These are phyloP conservation scores for Limonius californicus DNA, from an alignment of 1,140 invertebrate species.

Conservation along the genomic window DNA sequence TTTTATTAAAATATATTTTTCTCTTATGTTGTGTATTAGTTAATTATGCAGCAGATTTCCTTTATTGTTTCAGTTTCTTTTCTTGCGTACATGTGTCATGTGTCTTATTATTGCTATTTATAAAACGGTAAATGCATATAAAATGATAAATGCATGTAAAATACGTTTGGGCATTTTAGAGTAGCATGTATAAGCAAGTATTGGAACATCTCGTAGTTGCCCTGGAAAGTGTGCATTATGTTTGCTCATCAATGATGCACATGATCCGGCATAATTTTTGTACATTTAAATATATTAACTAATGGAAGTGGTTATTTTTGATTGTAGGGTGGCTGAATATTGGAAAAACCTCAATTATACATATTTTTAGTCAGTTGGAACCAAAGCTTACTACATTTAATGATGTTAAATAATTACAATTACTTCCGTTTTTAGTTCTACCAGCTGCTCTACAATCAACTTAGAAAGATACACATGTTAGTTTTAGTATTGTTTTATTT, in stretches of 20 bases:
- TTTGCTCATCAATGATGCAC: neutral
- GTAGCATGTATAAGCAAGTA: slow-evolving; percentile 23
- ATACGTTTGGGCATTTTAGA: slow-evolving; percentile 27
- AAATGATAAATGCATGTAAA: slow-evolving; percentile 23
- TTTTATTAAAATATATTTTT: neutral
- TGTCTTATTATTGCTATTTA: slow-evolving; percentile 19
- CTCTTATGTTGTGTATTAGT: neutral
- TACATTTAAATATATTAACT: slow-evolving; percentile 23
- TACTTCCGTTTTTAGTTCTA: no score
- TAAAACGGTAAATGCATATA: slow-evolving; percentile 19
- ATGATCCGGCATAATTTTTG: slow-evolving; percentile 1
- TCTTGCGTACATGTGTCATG: slow-evolving; percentile 10
- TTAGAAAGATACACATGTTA: slow-evolving; percentile 15
- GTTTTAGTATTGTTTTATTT: slow-evolving; percentile 19
- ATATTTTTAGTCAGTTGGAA: slow-evolving; percentile 18
- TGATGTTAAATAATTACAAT: no score
- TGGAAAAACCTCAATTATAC: slow-evolving; percentile 11
- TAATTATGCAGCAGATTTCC: neutral
- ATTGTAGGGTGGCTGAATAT: slow-evolving; percentile 6
- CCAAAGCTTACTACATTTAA: slow-evolving; percentile 11
- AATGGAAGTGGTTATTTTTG: slow-evolving; percentile 21
- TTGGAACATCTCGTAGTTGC: slow-evolving; percentile 26
- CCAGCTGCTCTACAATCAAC: slow-evolving; percentile 18
- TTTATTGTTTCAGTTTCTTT: neutral
- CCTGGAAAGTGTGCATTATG: neutral